Evolutionary conservation across 2,888 invertebrate genomes (phyloP), one percentile per base, ranked within the genome.

Genomic region (Phasia obesa): DNA sequence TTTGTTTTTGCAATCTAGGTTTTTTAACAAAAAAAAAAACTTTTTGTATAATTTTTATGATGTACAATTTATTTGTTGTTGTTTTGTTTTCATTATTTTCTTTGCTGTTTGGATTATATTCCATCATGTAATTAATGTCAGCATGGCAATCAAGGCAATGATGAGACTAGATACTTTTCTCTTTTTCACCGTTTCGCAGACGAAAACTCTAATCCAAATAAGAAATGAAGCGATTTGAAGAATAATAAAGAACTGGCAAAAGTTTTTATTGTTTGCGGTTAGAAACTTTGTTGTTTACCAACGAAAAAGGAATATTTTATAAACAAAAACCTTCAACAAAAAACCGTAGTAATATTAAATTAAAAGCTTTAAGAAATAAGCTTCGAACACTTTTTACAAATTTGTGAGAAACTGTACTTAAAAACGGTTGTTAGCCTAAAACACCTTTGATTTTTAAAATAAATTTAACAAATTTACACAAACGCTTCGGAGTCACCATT

Each of bases 131-230:
- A 51, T 59, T 65, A 38, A 35, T 67, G 49, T 67, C 65, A 67
- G 31, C 67, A 60, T n/a, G 51, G 19, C 51, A 35, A 75, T 75
- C 55, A 76, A 59, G 47, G n/a, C 11, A 27, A 76, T 70, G 64
- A 75, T 75, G 64, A 35, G 27, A 69, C 62, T 62, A 47, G 25
- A 81, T 64, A 57, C 17, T 62, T 35, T 9, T 9, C n/a, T 0
- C 1, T 27, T 69, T 19, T 74, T 23, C 15, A 55, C 21, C 27
- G 6, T 23, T 35, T 44, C 17, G 6, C 11, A 47, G 70, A 85
- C 51, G 62, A 67, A 71, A 82, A 81, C 65, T 78, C 80, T 57
- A n/a, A 59, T 25, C 49, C 9, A 67, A 47, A 49, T 23, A 49
- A 23, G 59, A 65, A 55, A 38, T 19, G 5, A 6, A 38, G 6